Conservation (phyloP, 2,888 invertebrate genomes). For the Acleris literana region DNA sequence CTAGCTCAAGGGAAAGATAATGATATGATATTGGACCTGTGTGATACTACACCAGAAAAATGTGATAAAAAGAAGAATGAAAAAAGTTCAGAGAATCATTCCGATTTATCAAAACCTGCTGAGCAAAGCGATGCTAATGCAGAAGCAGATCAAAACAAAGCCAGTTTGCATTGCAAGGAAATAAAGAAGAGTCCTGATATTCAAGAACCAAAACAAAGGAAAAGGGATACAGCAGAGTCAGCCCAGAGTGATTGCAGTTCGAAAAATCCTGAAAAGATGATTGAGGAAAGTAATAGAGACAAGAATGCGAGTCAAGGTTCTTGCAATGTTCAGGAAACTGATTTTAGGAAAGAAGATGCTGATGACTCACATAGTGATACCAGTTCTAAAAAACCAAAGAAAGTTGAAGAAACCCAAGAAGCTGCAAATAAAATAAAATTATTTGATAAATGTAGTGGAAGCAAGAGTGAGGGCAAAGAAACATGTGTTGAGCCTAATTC, state of each 20-base stretch:
- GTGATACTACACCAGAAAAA: no score
- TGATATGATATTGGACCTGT: no score
- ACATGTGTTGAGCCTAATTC: not conserved
- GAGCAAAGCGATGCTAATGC: no score
- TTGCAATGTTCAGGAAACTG: no score
- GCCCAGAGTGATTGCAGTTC: constrained; percentile 3
- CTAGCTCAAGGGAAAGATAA: not conserved
- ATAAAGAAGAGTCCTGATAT: no score
- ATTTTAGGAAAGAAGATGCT: no score
- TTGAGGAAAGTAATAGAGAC: not conserved
- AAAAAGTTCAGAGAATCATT: no score
- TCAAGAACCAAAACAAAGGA: not conserved
- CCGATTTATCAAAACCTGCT: no score
- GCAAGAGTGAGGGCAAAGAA: constrained; percentile 18
- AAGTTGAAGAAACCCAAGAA: constrained; percentile 18
- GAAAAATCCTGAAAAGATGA: constrained; percentile 17
- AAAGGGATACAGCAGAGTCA: constrained; percentile 7
- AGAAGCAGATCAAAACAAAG: no score
- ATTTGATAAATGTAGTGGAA: constrained; percentile 18
- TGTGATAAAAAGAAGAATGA: no score
- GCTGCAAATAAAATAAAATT: constrained; percentile 6
- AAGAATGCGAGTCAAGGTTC: no score
- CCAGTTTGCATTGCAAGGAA: no score
- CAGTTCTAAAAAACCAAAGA: constrained; percentile 15
- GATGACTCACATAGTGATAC: not conserved